Evolutionary conservation across 2,888 invertebrate genomes (phyloP).

Genomic region (Meandrusa payeni): DNA sequence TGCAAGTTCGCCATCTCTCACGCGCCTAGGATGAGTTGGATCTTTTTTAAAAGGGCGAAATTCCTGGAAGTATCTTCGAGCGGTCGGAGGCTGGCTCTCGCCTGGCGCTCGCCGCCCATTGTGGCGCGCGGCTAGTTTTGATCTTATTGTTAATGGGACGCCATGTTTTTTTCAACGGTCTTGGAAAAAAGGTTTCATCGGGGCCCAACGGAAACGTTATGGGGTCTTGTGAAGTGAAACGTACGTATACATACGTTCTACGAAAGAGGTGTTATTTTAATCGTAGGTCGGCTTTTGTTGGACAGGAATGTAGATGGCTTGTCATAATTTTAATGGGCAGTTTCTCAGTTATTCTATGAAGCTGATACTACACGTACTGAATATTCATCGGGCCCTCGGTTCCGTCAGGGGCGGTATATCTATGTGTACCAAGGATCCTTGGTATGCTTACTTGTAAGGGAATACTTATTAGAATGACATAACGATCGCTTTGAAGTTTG

Average conservation of each 20-base stretch:
- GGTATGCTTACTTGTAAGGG: slow-evolving; percentile 23
- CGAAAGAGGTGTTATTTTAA: slow-evolving; percentile 80
- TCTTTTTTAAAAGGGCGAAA: slow-evolving; percentile 72
- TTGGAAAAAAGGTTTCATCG: slow-evolving; percentile 73
- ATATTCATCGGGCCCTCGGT: slow-evolving; percentile 49
- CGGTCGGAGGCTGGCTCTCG: slow-evolving; percentile 75
- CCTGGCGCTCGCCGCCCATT: slow-evolving; percentile 74
- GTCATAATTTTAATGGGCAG: slow-evolving; percentile 78
- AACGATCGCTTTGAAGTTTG: slow-evolving; percentile 13
- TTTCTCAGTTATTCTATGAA: slow-evolving; percentile 62
- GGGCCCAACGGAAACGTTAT: slow-evolving; percentile 78
- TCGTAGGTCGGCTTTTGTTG: slow-evolving; percentile 76
- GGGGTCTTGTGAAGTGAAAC: slow-evolving; percentile 77
- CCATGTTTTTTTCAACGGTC: slow-evolving; percentile 72
- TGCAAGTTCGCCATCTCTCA: slow-evolving; percentile 66
- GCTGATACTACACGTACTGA: slow-evolving; percentile 59
- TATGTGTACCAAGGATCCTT: slow-evolving; percentile 21
- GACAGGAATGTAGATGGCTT: slow-evolving; percentile 77
- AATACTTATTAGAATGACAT: slow-evolving; percentile 12
- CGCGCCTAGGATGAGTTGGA: slow-evolving; percentile 75
- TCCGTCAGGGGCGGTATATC: slow-evolving; percentile 29
- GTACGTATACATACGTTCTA: slow-evolving; percentile 67
- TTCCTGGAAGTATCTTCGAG: slow-evolving; percentile 71
- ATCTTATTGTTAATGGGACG: slow-evolving; percentile 80
- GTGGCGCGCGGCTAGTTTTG: slow-evolving; percentile 78